Percentiles rank a stretch among this genome's conserved stretches.
Evolutionary conservation across 2,888 invertebrate species (phyloP).

Genomic region (Dicranocentrus wangi): DNA sequence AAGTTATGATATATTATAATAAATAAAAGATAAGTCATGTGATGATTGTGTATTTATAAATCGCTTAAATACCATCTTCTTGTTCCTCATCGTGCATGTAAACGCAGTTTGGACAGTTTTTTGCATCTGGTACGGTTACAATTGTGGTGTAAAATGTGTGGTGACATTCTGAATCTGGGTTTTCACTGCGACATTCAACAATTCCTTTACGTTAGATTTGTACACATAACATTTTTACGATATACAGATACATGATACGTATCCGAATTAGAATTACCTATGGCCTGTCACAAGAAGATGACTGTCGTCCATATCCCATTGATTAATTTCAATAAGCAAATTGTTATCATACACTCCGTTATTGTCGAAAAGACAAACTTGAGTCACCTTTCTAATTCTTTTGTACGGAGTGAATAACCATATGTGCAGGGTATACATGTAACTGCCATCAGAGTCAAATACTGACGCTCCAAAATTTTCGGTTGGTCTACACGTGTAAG

Average conservation of each 20-base stretch:
- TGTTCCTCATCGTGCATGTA: constrained; percentile 68
- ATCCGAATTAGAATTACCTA: constrained; percentile 74
- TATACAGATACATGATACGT: not conserved
- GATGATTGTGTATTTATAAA: not conserved
- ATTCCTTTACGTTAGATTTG: not conserved
- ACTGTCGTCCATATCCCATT: constrained; percentile 82
- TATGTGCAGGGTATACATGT: constrained; percentile 82
- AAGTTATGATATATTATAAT: not conserved
- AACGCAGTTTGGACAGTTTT: constrained; percentile 66
- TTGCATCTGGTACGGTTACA: constrained; percentile 66
- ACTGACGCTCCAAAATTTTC: constrained; percentile 78
- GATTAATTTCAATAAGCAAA: constrained; percentile 81
- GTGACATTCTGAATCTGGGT: constrained; percentile 61
- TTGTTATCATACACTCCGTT: constrained; percentile 76
- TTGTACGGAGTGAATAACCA: constrained; percentile 80
- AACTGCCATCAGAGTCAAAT: constrained; percentile 75
- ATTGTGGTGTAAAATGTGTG: constrained; percentile 68
- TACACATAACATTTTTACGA: no score
- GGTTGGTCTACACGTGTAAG: constrained; percentile 82
- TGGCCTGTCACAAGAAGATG: constrained; percentile 82
- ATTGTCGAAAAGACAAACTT: constrained; percentile 79
- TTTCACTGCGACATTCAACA: constrained; percentile 40
- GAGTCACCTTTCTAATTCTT: constrained; percentile 78
- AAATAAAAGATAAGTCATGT: no score
- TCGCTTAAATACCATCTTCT: constrained; percentile 65